Base-by-base conservation (phyloP, 2,113 vertebrate genomes). In the Oncorhynchus tshawytscha region DNA sequence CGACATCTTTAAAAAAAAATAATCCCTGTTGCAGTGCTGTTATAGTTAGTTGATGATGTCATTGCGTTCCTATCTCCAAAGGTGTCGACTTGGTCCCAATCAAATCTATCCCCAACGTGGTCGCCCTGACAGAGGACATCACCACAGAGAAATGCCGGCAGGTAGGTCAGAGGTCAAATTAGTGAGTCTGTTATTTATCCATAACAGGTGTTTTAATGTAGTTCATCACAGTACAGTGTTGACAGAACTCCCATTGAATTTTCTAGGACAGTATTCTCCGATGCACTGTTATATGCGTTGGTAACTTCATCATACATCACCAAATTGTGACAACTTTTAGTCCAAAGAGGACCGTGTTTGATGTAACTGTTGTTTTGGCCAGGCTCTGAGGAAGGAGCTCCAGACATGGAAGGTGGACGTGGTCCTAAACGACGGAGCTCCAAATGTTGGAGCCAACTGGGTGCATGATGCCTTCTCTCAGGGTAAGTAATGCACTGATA, bases 391-490 rank as follows among this genome's bases (percentile, higher is more conserved):
- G 74, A 98, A 98, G 86, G 96, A 99, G 85, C 93, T 99, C 79
- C 95, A 99, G 89, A 99, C 95, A 0, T 99, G 97, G 97, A 99
- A 99, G 80, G 97, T 96, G 72, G 98, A 99, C 0, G 97, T 98
- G 60, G 96, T 99, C 64, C 91, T 99, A 57, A 97, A 99, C 0
- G 98, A 99, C 0, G 98, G 98, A 5, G 96, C 98, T 0, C 98
- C 97, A 9, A 99, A 99, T 0, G 96, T 99, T 0, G 97, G 97
- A 65, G 94, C 97, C 24, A 98, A 97, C 91, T 99, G 98, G 98
- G 91, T 93, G 72, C 94, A 99, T 1, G 98, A 99, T 0, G 98
- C 98, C 13, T 99, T 95, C 71, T 93, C 97, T 9, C 98, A 99
- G 91, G 96, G 97, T 99, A 71, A 5, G 85, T 76, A 27, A 67